Evolutionary conservation across 1,140 invertebrate genomes (phyloP).

Genomic region (Atta texana): DNA sequence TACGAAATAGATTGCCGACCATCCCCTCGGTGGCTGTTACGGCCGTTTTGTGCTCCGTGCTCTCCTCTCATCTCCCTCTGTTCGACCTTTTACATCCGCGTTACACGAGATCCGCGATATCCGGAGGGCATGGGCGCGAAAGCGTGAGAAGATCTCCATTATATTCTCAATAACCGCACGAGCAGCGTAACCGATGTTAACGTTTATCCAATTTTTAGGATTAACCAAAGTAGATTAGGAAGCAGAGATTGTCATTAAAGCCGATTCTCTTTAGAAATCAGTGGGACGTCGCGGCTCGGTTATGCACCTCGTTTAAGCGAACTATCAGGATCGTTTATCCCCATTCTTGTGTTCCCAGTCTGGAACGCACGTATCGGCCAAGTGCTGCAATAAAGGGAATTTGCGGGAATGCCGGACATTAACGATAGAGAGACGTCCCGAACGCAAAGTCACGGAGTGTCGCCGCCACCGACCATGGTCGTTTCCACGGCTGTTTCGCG

Average conservation of each 20-base stretch:
- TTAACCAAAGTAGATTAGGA: background rate
- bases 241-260: background rate
- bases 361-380: constrained; percentile 41
- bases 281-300: constrained; percentile 12
- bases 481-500: constrained; percentile 46
- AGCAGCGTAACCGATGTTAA: background rate
- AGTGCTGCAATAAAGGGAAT: constrained; percentile 55
- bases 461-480: background rate
- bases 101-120: constrained; percentile 19
- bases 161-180: constrained; percentile 41
- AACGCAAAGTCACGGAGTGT: background rate
- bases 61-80: constrained; percentile 3
- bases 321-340: background rate
- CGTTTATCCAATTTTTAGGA: constrained; percentile 56
- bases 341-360: background rate
- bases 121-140: constrained; percentile 15
- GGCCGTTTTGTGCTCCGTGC: constrained; percentile 21
- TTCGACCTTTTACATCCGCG: constrained; percentile 42
- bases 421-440: constrained; percentile 23
- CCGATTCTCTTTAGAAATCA: constrained; percentile 18
- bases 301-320: constrained; percentile 36
- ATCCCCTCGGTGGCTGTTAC: constrained; percentile 39
- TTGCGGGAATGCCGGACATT: constrained; percentile 39
- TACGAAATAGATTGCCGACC: constrained; percentile 52
- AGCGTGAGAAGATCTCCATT: constrained; percentile 8